A percentile compares a stretch with the other conserved stretches of the same genome.
Conservation (phyloP, 2,797 vertebrate genomes). For the Oceanodroma leucorhoa region DNA sequence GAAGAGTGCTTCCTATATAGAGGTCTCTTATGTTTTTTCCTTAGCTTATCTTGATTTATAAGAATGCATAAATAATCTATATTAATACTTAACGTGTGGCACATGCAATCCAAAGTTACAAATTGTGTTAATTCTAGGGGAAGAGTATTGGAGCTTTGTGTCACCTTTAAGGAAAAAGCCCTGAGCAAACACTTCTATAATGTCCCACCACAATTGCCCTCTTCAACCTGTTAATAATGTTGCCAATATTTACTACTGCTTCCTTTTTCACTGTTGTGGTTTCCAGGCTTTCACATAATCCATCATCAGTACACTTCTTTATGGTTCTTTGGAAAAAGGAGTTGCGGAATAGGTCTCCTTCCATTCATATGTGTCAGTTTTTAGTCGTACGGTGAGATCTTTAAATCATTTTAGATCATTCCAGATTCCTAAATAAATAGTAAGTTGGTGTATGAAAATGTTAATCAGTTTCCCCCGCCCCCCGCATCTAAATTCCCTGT, state of each 20-base stretch:
- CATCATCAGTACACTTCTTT: background rate
- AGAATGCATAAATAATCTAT: background rate
- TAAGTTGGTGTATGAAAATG: background rate
- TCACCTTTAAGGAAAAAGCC: background rate
- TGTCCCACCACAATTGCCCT: background rate
- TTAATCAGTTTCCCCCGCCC: fast-evolving
- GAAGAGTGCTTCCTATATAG: background rate
- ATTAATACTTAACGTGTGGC: background rate
- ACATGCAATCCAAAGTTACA: fast-evolving
- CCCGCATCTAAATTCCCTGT: background rate
- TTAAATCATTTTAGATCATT: background rate
- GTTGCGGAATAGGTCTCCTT: background rate
- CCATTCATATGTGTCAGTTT: background rate
- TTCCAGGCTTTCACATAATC: background rate
- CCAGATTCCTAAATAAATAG: background rate
- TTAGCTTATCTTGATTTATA: background rate
- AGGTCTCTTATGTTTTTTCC: background rate
- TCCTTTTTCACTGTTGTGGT: background rate
- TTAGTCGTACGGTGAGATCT: background rate
- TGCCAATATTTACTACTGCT: background rate
- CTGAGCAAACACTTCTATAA: background rate
- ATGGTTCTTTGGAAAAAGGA: background rate
- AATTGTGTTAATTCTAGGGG: background rate
- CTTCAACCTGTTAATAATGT: background rate
- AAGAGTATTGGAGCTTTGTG: background rate